Percentiles rank a stretch among this genome's conserved stretches.
Conservation (phyloP, 2,113 vertebrate genomes). For the Istiophorus platypterus region DNA sequence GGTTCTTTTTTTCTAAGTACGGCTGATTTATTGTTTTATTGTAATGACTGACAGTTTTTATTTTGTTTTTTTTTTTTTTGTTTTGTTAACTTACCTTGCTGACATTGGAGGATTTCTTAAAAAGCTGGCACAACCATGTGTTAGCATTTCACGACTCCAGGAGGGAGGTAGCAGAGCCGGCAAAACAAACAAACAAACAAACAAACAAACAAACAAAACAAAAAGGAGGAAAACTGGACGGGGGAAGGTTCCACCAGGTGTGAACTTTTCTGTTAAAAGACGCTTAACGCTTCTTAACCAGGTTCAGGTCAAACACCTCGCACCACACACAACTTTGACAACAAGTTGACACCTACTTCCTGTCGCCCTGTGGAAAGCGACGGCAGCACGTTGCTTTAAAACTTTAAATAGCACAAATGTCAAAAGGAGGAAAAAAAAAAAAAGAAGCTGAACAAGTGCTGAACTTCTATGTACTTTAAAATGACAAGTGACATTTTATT, state of each 20-base stretch:
- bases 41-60: neutral
- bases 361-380: no score
- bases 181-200: slow-evolving; percentile 5
- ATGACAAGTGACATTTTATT: slow-evolving; percentile 35
- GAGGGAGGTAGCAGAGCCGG: slow-evolving; percentile 45
- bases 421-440: no score
- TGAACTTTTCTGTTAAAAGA: slow-evolving; percentile 47
- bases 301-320: no score
- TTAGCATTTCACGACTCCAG: slow-evolving; percentile 67
- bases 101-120: slow-evolving; percentile 33
- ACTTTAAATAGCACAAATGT: slow-evolving; percentile 1
- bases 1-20: neutral
- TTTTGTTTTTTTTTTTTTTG: neutral
- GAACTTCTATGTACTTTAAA: slow-evolving; percentile 23
- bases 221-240: slow-evolving; percentile 57
- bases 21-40: neutral
- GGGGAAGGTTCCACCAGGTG: slow-evolving; percentile 37
- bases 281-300: slow-evolving; percentile 66
- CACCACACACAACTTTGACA: no score
- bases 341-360: no score
- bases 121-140: slow-evolving; percentile 36
- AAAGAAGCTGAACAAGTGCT: neutral
- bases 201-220: slow-evolving; percentile 49
- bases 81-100: slow-evolving; percentile 31
- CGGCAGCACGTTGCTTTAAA: slow-evolving; percentile 5